phyloP scores from a whole-genome alignment of 23 tunicate species.

The Pegea sp. region DNA sequence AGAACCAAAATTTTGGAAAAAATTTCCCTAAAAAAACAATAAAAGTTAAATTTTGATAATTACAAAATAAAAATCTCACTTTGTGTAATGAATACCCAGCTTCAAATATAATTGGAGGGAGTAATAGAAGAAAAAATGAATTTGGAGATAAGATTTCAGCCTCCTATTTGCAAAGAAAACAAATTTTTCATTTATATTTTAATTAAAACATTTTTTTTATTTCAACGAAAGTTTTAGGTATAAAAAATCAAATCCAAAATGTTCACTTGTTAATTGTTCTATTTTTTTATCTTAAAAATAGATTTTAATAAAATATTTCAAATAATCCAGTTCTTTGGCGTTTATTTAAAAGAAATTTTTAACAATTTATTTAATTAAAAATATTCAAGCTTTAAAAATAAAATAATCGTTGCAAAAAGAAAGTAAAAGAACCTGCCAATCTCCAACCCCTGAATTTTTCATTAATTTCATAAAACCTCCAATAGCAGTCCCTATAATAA shows the following conservation, averaged over 20 bases:
- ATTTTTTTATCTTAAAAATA: no score
- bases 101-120: conserved; percentile 97
- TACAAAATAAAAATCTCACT: conserved; percentile 17
- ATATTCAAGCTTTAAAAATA: neutral
- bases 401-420: neutral
- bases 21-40: conserved; percentile 43
- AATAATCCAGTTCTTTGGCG: no score
- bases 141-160: conserved; percentile 92
- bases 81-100: conserved; percentile 92
- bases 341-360: no score
- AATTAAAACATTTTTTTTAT: no score
- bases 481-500: no score
- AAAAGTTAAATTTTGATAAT: no score
- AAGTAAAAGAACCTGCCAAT: conserved; percentile 48
- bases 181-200: neutral
- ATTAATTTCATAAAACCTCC: conserved; percentile 64
- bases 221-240: no score
- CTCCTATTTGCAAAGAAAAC: conserved; percentile 14
- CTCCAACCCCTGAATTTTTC: conserved; percentile 69
- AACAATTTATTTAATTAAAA: no score
- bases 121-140: conserved; percentile 63
- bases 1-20: conserved; percentile 80
- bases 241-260: no score
- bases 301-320: no score
- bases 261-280: no score